phyloP scores from a whole-genome alignment of 2,888 invertebrate genomes.

The Meteorus cinctellus region DNA sequence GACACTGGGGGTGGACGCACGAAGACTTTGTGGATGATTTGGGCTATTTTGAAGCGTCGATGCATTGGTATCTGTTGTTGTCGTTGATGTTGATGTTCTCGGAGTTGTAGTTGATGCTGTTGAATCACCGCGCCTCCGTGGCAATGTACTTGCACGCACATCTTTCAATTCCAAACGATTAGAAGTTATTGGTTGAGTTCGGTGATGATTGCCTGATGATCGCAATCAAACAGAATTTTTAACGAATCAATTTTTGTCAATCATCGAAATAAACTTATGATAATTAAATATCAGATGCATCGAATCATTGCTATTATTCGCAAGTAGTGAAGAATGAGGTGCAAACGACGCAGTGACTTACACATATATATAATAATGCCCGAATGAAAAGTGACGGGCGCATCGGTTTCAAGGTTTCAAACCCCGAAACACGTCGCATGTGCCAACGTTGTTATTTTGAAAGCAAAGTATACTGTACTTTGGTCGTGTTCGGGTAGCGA shows the following conservation, averaged over 20 bases:
- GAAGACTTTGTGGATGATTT: constrained; percentile 63
- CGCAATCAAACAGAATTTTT: background rate
- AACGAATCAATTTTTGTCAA: background rate
- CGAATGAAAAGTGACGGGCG: constrained; percentile 43
- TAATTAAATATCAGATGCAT: background rate
- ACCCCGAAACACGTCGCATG: constrained; percentile 45
- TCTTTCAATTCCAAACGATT: constrained; percentile 59
- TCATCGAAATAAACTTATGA: background rate
- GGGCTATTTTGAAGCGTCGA: constrained; percentile 70
- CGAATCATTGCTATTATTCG: background rate
- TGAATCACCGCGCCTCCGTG: constrained; percentile 71
- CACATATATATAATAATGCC: background rate
- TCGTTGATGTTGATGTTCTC: constrained; percentile 15
- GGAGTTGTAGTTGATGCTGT: constrained; percentile 29
- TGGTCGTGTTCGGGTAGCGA: constrained; percentile 25
- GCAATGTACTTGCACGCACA: constrained; percentile 69
- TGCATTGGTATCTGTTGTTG: constrained; percentile 47
- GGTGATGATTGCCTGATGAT: constrained; percentile 58
- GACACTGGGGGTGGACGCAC: constrained; percentile 76
- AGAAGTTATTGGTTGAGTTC: constrained; percentile 58
- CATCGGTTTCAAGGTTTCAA: constrained; percentile 53
- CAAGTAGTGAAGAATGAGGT: background rate
- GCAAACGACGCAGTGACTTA: constrained; percentile 7
- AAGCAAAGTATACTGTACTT: constrained; percentile 40
- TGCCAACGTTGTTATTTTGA: constrained; percentile 55